These are phyloP conservation scores for Pollenia labialis DNA, from an alignment of 2,888 invertebrate species.

Conservation along the genomic window DNA sequence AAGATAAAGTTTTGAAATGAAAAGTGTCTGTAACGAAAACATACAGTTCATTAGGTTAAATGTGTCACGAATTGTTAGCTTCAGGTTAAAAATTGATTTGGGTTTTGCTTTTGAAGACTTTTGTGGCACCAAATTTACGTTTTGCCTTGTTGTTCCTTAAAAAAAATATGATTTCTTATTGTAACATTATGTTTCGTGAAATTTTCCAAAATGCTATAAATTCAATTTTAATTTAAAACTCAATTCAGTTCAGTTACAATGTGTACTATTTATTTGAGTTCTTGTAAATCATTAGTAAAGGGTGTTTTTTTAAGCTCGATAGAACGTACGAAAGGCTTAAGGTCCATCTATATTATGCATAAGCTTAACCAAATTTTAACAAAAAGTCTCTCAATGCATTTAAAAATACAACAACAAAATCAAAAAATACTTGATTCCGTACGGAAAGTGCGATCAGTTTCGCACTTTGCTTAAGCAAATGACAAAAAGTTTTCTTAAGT, in stretches of 20 bases:
- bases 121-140: background rate
- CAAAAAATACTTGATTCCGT: too few species aligned
- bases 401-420: too few species aligned
- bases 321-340: background rate
- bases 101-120: conserved; percentile 17
- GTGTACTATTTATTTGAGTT: too few species aligned
- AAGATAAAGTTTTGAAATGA: conserved; percentile 13
- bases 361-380: too few species aligned
- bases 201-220: conserved; percentile 26
- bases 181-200: conserved; percentile 26
- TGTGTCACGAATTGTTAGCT: conserved; percentile 70
- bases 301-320: too few species aligned
- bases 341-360: too few species aligned
- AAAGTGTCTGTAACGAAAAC: conserved; percentile 46
- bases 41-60: conserved; percentile 70
- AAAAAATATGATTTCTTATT: conserved; percentile 10
- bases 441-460: too few species aligned
- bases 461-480: too few species aligned
- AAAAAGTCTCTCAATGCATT: too few species aligned
- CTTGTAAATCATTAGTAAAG: too few species aligned
- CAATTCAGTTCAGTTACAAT: background rate
- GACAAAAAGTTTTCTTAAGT: too few species aligned
- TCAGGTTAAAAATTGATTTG: conserved; percentile 61
- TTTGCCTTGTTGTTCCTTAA: background rate
- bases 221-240: conserved; percentile 19